Evolutionary conservation across 2,113 vertebrate genomes (phyloP), one percentile per base, ranked within the genome.

Genomic region (Burhinus bistriatus): DNA sequence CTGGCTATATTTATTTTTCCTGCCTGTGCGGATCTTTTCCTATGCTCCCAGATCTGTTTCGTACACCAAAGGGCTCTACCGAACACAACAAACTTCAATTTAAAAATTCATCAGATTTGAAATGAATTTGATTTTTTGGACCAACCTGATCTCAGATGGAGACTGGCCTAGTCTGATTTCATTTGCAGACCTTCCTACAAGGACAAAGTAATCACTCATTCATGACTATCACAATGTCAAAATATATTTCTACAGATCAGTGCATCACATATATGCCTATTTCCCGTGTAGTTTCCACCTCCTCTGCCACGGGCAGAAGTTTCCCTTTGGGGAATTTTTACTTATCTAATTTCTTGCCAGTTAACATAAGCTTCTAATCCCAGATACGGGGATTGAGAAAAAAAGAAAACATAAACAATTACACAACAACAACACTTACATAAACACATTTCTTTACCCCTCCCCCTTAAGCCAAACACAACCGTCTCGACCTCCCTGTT

Each of bases 11-110:
- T 90, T 77, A 25, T 27, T 76, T 68, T 86, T 84, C 55, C 79
- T 86, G 68, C 71, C 68, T n/a, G 6, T 32, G 79, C 10, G 51
- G 70, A 38, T 47, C 45, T 91, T 80, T 62, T 70, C 49, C 62
- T 81, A 0, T 1, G 12, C 49, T 54, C 14, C 23, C 73, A 45
- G 44, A 19, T 55, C 49, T 1, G 1, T n/a, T 76, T 52, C 0
- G 0, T 42, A 17, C 25, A 7, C 57, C 52, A 25, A 51, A 66
- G 44, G 0, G 10, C 45, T 93, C 77, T 21, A 23, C 18, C 4
- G 45, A 6, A 6, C 2, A 36, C 0, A 0, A 45, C 16, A 58
- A 76, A n/a, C 11, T 61, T 64, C n/a, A 7, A 1, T 59, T 51
- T 30, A 26, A 72, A 77, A 77, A 32, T 30, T 72, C 29, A 15